These are phyloP conservation scores for Axea sp. DNA, from an alignment of 2,888 invertebrate genomes.

Conservation along the genomic window DNA sequence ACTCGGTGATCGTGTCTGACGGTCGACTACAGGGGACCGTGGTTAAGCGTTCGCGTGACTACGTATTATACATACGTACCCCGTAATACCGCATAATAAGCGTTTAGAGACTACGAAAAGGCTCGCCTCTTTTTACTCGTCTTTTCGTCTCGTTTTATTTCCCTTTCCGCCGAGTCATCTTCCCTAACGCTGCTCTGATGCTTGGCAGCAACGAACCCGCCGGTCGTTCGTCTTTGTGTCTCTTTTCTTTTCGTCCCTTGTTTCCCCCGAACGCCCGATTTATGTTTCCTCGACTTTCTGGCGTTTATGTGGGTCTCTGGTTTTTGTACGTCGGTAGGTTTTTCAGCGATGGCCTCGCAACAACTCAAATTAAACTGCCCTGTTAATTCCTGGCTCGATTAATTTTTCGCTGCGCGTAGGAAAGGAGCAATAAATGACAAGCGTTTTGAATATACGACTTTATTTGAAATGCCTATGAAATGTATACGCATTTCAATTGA, in stretches of 20 bases:
- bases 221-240: slow-evolving; percentile 14
- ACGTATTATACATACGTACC: slow-evolving; percentile 69
- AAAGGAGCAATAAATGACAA: no score
- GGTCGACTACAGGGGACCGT: slow-evolving; percentile 60
- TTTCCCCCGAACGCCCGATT: slow-evolving; percentile 31
- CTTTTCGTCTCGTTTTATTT: slow-evolving; percentile 53
- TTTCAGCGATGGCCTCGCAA: no score
- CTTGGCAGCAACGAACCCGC: slow-evolving; percentile 37
- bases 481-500: no score
- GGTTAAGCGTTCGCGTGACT: slow-evolving; percentile 73
- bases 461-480: no score
- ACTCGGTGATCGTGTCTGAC: slow-evolving; percentile 62
- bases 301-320: no score
- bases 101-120: slow-evolving; percentile 73
- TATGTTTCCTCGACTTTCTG: slow-evolving; percentile 17
- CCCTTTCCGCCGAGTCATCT: slow-evolving; percentile 61
- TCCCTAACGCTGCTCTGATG: slow-evolving; percentile 58
- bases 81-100: slow-evolving; percentile 74
- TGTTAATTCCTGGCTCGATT: no score
- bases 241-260: slow-evolving; percentile 28
- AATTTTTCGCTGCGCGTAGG: no score
- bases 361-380: no score
- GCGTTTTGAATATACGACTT: no score
- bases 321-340: no score
- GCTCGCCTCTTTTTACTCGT: slow-evolving; percentile 61